Conservation (phyloP, 1,140 invertebrate genomes). For the Holotrichia oblita region DNA sequence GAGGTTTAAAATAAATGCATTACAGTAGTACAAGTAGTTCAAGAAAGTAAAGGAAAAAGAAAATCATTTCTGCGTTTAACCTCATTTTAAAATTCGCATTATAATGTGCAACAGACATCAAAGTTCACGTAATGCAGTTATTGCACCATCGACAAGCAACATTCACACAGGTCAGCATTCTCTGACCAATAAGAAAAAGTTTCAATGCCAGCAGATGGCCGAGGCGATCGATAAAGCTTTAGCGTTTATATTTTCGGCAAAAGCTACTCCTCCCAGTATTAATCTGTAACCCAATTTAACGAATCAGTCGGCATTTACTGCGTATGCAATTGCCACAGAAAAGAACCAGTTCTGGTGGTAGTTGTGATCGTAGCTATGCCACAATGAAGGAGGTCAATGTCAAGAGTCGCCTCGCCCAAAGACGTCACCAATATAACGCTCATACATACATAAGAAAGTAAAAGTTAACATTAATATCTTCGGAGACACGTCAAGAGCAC, state of each 20-base stretch:
- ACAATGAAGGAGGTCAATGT: slow-evolving; percentile 20
- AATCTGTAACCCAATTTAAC: slow-evolving; percentile 24
- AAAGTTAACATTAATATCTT: slow-evolving; percentile 31
- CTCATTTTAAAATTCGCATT: slow-evolving; percentile 1
- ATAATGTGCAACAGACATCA: background rate
- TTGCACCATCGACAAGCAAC: background rate
- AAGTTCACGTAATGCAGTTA: slow-evolving; percentile 14
- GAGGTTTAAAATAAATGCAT: no score
- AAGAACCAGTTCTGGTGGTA: slow-evolving; percentile 13
- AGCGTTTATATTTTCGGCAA: background rate
- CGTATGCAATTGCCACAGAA: slow-evolving; percentile 5
- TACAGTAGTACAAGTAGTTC: background rate
- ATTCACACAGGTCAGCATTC: slow-evolving; percentile 19
- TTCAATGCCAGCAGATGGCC: slow-evolving; percentile 22
- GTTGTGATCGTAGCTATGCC: background rate
- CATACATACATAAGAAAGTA: slow-evolving; percentile 3
- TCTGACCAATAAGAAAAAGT: slow-evolving; percentile 6
- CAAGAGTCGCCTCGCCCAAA: slow-evolving; percentile 29
- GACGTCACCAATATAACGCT: slow-evolving; percentile 11
- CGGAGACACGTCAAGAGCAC: slow-evolving; percentile 10
- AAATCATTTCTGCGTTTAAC: background rate
- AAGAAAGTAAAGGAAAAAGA: background rate
- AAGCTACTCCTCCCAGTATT: background rate
- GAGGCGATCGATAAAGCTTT: background rate
- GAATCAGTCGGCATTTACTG: background rate